Base-by-base conservation (phyloP, 2,888 invertebrate genomes). In the Ichneumoninae sp. region DNA sequence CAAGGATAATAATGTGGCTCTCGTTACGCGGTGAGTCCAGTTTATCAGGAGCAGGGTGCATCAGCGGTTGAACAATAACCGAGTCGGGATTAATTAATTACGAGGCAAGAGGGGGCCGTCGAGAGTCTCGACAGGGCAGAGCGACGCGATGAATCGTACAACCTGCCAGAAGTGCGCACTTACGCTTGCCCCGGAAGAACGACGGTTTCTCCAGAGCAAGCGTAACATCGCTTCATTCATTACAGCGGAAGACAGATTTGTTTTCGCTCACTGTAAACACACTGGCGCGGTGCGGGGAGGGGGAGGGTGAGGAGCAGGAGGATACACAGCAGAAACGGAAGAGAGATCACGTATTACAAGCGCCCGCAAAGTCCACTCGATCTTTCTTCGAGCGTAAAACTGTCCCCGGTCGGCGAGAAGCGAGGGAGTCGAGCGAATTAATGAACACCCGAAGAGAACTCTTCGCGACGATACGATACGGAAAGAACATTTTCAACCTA, bases 241-340 rank as follows among this genome's bases (percentile, higher is more conserved):
- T 92, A 92, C 89, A 88, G 85, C 84, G 86, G 72, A 85, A 82
- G 90, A 91, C 91, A 92, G 92, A 92, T 92, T 92, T 92, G 92
- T 92, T 92, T 91, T 89, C 89, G 89, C 69, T 60, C 68, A 71
- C 66, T 82, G 66, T 47, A 76, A 69, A 82, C 72, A 80, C 79
- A 52, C 52, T 66, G 71, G 60, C 40, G 7, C 1, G 36, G 36
- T 7, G 7, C 0, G 36, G 40, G 10, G 3, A 3, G 40, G 10
- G 40, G 89, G 89, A 90, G 90, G 86, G 89, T 86, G 87, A 86
- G 62, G 6, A 10, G 60, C 26, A 13, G 60, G 62, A 54, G 19
- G n/a, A 54, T 54, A 19, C 19, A 54, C 52, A 54, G 6, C 52
- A 54, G 26, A 62, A 87, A 87, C 87, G 89, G 65, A 33, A 69